These are phyloP conservation scores for Tetranychus truncatus DNA, from an alignment of 2,888 invertebrate species.

Conservation along the genomic window DNA sequence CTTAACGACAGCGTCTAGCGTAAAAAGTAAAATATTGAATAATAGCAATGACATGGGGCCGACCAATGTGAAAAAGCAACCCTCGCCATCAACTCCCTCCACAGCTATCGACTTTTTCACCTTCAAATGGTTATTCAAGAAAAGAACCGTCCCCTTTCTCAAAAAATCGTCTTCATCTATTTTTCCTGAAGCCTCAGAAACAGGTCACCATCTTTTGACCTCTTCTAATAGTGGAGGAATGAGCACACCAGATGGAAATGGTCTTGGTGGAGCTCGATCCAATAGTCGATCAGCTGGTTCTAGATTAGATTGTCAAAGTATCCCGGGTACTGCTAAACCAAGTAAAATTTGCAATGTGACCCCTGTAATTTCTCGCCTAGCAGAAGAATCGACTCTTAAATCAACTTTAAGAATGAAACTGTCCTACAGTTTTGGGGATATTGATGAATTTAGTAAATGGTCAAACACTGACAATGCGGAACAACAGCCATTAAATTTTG, in stretches of 20 bases:
- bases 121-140: slow-evolving; percentile 9
- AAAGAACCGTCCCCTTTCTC: not conserved
- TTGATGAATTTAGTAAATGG: not conserved
- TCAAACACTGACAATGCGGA: not conserved
- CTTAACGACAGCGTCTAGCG: not conserved
- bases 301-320: slow-evolving; percentile 6
- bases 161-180: not conserved
- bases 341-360: not conserved
- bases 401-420: not conserved
- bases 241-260: not conserved
- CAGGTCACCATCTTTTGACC: not conserved
- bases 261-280: not conserved
- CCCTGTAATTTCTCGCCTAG: not conserved
- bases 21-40: not conserved
- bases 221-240: not conserved
- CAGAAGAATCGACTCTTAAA: not conserved
- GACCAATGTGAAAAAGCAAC: not conserved
- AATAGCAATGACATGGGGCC: not conserved
- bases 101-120: slow-evolving; percentile 4
- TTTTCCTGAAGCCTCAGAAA: slow-evolving; percentile 1
- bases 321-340: not conserved
- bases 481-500: not conserved
- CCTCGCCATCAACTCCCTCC: not conserved
- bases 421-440: slow-evolving; percentile 1
- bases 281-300: not conserved